Evolutionary conservation across 92 coral and sea anemone species (phyloP), one percentile per base, ranked within the genome.

Genomic region (Anthopleura xanthogrammica): DNA sequence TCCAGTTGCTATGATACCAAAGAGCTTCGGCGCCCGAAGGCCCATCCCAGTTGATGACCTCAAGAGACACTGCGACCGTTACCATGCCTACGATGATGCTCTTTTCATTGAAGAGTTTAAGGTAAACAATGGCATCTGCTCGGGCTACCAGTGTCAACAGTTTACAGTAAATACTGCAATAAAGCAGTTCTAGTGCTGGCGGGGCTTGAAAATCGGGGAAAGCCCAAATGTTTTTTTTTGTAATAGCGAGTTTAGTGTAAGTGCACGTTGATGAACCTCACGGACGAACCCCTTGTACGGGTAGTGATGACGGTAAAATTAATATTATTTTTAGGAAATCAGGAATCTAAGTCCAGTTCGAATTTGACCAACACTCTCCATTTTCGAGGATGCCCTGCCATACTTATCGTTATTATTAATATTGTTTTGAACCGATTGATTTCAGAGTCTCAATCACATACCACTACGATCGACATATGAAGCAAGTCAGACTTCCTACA

Each of bases 71-170:
- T 91, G 98, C 75, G 88, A 83, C 5, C 91, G 79, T 55, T 92
- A 83, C 70, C 99, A 95, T 77, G 94, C 90, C 71, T 85, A 92
- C 85, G 89, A 88, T 75, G 92, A 96, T 79, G 89, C 88, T 23
- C 87, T 95, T 54, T 96, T 96, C 40, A 66, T 85, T 50, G 99
- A 96, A 52, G 99, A 96, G 78, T 96, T 91, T 77, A 96, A 89
- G 98, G 99, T 96, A 60, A 24, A 80, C 4, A 23, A 40, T 41
- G 20, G 10, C 7, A 11, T 0, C 39, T 58, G 14, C 64, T 58
- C 4, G n/a, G 64, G 64, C n/a, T 16, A 58, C 64, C 22, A 5
- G 22, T 58, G 64, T 5, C 64, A 19, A 14, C 36, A 58, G 1
- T 14, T 16, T 14, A 58, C 64, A 29, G 36, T 58, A 14, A 16